Percentiles rank a stretch among this genome's conserved stretches.
These are phyloP conservation scores for Agrochola circellaris DNA, from an alignment of 2,888 invertebrate genomes.

Conservation along the genomic window DNA sequence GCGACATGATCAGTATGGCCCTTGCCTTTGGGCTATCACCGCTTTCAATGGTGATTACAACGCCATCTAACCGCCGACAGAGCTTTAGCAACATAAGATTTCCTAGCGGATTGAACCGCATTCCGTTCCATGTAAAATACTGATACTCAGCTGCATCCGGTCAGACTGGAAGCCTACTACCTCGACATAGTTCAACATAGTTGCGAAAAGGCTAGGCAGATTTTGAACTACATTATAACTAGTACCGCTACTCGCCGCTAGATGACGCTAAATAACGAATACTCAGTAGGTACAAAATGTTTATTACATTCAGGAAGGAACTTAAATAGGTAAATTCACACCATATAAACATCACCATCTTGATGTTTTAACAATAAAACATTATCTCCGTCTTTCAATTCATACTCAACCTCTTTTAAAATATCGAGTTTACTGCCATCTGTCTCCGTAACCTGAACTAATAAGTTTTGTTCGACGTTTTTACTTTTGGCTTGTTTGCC, in stretches of 20 bases:
- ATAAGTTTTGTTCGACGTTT: constrained; percentile 47
- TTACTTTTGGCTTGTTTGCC: constrained; percentile 62
- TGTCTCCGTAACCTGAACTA: constrained; percentile 49
- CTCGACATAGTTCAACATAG: no score
- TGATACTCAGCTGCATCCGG: no score
- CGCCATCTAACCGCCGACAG: constrained; percentile 13
- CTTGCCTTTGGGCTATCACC: neutral
- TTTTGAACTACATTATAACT: neutral
- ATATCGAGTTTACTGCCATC: constrained; percentile 47
- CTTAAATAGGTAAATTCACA: constrained; percentile 35
- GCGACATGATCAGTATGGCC: no score
- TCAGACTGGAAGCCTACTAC: no score
- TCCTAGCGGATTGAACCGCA: neutral
- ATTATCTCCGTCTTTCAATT: constrained; percentile 65
- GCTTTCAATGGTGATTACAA: neutral
- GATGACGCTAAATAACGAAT: constrained; percentile 29
- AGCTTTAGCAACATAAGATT: neutral
- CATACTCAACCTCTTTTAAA: constrained; percentile 61
- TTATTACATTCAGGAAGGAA: neutral
- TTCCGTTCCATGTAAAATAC: no score
- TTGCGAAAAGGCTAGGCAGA: no score
- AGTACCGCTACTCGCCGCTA: constrained; percentile 34
- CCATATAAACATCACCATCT: constrained; percentile 66
- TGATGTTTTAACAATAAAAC: constrained; percentile 63
- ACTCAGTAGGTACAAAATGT: neutral